Evolutionary conservation across 2,888 invertebrate genomes (phyloP), one percentile per base, ranked within the genome.

Genomic region (Fragum whitleyi): DNA sequence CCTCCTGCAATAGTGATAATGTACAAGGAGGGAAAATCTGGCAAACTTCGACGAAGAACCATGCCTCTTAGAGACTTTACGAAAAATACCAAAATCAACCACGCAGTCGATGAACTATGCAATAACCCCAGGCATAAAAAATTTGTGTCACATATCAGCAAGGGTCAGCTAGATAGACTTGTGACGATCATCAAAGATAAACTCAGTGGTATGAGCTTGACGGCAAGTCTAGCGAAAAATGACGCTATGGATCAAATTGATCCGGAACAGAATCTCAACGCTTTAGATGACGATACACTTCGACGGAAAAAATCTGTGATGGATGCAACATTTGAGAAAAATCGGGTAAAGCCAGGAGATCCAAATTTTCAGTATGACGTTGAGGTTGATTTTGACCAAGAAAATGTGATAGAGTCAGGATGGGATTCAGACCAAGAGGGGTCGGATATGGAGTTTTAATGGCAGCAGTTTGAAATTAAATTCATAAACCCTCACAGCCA

Each of bases 251-350:
- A 94, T 85, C 88, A 85, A 14, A 87, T 95, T 21, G 93, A 94
- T 87, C 93, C 94, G 0, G 92, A 95, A 5, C 94, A 95, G 87
- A 95, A 95, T 85, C 86, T 95, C 42, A 95, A 95, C 86, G 93
- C 94, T 87, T 88, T 95, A 2, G 93, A 94, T 74, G 93, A 93
- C 39, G 93, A 93, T 29, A 92, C 92, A 61, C 87, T 95, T 42
- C 90, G 90, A 29, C 87, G 93, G 16, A 95, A 95, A 80, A 95
- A 95, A 87, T 91, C 94, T n/a, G 87, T 94, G 0, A 95, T 95
- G 95, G 94, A 94, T 29, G 87, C 92, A 76, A 93, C 92, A 1
- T 95, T 94, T 90, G 92, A 93, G 74, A 94, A 94, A 80, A 94
- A 94, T 84, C 87, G 90, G 26, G 91, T 94, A 42, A 94, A 93